Evolutionary conservation across 2,113 vertebrate genomes (phyloP).

Genomic region (Ascaphus truei): DNA sequence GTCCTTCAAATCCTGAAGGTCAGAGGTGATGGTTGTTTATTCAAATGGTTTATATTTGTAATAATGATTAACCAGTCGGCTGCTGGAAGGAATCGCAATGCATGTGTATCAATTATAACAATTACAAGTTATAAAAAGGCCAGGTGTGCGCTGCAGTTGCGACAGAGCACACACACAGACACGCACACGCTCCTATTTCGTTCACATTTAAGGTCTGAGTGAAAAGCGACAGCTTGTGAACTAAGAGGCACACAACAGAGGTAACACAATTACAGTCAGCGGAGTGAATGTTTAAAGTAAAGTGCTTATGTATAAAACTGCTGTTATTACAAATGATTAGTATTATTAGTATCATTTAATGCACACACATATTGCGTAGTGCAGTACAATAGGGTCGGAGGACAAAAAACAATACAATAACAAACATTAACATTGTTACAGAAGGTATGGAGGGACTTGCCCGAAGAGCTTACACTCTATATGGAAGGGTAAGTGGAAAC

Average conservation of each 20-base stretch:
- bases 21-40: conserved; percentile 26
- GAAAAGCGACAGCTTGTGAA: neutral
- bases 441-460: too few species aligned
- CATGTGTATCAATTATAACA: too few species aligned
- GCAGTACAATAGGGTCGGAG: too few species aligned
- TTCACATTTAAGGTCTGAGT: neutral
- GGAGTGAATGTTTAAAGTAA: too few species aligned
- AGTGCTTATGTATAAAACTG: too few species aligned
- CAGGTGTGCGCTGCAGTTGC: conserved; percentile 19
- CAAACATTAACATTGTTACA: too few species aligned
- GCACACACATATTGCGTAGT: too few species aligned
- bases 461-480: too few species aligned
- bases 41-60: conserved; percentile 34
- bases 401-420: too few species aligned
- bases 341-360: too few species aligned
- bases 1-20: conserved; percentile 25
- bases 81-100: neutral
- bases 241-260: neutral
- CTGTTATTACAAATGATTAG: too few species aligned
- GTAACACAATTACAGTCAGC: neutral
- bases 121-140: neutral
- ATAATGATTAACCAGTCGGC: conserved; percentile 14
- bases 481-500: too few species aligned
- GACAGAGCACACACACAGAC: conserved; percentile 6
- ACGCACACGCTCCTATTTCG: neutral